Evolutionary conservation across 2,113 vertebrate species (phyloP).

Genomic region (Clarias macrocephalus): DNA sequence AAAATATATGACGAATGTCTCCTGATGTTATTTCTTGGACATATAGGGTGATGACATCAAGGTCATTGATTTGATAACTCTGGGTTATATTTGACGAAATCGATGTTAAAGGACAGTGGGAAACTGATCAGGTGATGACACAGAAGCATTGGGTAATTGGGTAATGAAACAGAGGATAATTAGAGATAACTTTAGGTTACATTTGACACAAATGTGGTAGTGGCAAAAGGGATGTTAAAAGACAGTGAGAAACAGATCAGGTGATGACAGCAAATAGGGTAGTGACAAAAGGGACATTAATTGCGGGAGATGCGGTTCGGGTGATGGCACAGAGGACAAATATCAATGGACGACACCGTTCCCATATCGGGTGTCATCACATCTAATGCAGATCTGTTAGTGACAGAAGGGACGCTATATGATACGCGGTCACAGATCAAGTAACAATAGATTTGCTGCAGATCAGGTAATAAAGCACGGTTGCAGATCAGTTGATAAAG

Average conservation of each 20-base stretch:
- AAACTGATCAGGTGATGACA: too few species aligned
- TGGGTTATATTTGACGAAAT: too few species aligned
- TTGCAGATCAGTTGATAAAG: neutral
- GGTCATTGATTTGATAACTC: too few species aligned
- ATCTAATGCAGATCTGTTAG: neutral
- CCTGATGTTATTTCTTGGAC: too few species aligned
- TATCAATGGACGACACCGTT: neutral
- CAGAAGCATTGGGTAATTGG: neutral
- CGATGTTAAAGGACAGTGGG: too few species aligned
- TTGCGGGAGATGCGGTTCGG: neutral
- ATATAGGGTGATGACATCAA: too few species aligned
- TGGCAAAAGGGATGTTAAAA: too few species aligned
- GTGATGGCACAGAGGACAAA: neutral
- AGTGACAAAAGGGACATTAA: neutral
- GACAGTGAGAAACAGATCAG: too few species aligned
- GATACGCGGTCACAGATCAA: neutral
- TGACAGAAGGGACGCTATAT: neutral
- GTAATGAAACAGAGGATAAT: neutral
- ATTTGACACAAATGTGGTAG: too few species aligned
- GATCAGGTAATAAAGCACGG: neutral
- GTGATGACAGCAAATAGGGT: neutral
- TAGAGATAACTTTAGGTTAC: too few species aligned
- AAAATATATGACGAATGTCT: too few species aligned
- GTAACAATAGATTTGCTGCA: neutral
- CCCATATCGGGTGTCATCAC: neutral